Base-by-base conservation (phyloP, 2,797 vertebrate genomes). In the Setipinna tenuifilis region DNA sequence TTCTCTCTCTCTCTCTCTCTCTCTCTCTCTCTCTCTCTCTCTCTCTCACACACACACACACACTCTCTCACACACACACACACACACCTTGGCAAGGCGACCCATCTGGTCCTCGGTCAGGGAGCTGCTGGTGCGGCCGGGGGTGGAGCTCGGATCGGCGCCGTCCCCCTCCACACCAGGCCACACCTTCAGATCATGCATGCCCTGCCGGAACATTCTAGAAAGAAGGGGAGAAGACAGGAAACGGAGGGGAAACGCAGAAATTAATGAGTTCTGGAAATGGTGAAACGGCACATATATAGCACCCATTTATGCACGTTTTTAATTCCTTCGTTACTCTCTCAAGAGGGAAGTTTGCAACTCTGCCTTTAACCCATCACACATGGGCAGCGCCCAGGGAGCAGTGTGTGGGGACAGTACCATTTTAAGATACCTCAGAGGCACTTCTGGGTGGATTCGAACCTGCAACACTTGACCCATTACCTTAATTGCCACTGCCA, bases 181-280 rank as follows among this genome's bases (percentile, higher is more conserved):
- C 98, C 98, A 99, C 65, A 99, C 98, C 91, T 99, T 99, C 90
- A 99, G 94, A 91, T 99, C 98, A 28, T 99, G 98, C 98, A 99
- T 99, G 85, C 98, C 98, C 93, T 99, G 98, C 17, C 98, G 96
- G 89, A 99, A 99, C 98, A 99, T 99, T 86, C 98, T 99, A 86
- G 31, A 61, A n/a, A 48, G 6, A 14, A 19, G 14, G 2, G 0
- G 1, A 87, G 57, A 85, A 44, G 25, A 58, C 11, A 12, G n/a
- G 83, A 3, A 78, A 48, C 82, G 1, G 14, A 35, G n/a, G 23
- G 62, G 2, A 12, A 2, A 23, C 19, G 57, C 17, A 23, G n/a
- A 62, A 41, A 41, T 41, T 41, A 41, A 2, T 41, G 35, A n/a
- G n/a, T n/a, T 41, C 35, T 41, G n/a, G n/a, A n/a, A n/a, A n/a